A percentile compares a stretch with the other conserved stretches of the same genome.
Evolutionary conservation across 1,140 invertebrate genomes (phyloP).

Genomic region (Batillaria attramentaria): DNA sequence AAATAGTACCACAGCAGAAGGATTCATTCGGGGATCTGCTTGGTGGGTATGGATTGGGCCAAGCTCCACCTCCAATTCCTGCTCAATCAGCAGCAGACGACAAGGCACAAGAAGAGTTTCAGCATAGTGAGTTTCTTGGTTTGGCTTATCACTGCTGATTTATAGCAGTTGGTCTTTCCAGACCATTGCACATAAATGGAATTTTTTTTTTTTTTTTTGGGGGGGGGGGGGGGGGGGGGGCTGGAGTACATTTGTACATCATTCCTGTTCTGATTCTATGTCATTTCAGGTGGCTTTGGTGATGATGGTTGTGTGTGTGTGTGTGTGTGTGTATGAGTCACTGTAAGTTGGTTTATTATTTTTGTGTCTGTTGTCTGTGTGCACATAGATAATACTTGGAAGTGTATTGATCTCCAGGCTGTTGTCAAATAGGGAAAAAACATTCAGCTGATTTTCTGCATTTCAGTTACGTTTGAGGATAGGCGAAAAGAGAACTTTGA

Average conservation of each 20-base stretch:
- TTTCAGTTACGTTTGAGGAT: slow-evolving; percentile 92
- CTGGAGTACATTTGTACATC: too few species aligned
- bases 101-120: too few species aligned
- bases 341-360: not conserved
- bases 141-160: too few species aligned
- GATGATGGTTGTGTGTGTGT: too few species aligned
- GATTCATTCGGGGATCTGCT: slow-evolving; percentile 66
- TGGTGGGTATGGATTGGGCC: slow-evolving; percentile 57
- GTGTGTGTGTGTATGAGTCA: not conserved
- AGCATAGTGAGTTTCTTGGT: too few species aligned
- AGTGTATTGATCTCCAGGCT: not conserved
- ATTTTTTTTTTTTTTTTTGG: too few species aligned
- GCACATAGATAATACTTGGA: not conserved
- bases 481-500: slow-evolving; percentile 98
- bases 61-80: slow-evolving; percentile 43
- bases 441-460: not conserved
- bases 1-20: slow-evolving; percentile 37
- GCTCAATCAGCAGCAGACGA: slow-evolving; percentile 47
- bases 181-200: not conserved
- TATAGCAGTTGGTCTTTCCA: not conserved
- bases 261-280: too few species aligned
- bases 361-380: not conserved
- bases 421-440: not conserved
- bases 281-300: too few species aligned
- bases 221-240: too few species aligned